phyloP scores from a whole-genome alignment of 2,113 vertebrate genomes.

The Chelonoidis abingdonii region DNA sequence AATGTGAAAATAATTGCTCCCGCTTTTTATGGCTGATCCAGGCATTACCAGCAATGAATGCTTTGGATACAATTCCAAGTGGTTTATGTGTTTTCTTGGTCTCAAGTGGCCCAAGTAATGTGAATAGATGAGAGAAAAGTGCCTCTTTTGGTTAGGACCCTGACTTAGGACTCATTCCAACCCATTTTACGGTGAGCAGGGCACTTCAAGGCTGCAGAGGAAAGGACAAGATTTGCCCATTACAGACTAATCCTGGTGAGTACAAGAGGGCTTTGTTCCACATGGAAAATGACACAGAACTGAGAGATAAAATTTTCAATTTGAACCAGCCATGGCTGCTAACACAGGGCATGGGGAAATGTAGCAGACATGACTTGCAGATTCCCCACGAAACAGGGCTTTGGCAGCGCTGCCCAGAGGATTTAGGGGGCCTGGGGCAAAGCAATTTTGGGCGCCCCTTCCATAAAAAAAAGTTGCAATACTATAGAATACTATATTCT shows the following conservation, averaged over 20 bases:
- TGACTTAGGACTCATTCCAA: neutral
- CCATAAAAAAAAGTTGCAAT: too few species aligned
- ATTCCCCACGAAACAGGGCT: neutral
- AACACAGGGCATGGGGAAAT: neutral
- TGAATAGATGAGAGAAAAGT: neutral
- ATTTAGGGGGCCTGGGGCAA: too few species aligned
- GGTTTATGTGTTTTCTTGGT: neutral
- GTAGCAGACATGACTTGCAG: neutral
- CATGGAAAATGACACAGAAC: neutral
- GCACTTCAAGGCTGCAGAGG: neutral
- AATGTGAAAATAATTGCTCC: neutral
- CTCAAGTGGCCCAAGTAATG: neutral
- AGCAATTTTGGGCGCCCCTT: too few species aligned
- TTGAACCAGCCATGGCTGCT: neutral
- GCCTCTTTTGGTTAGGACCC: neutral
- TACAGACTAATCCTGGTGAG: neutral
- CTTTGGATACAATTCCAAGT: neutral
- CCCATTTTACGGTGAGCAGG: neutral
- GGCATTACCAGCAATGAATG: accelerated
- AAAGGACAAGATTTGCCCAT: neutral
- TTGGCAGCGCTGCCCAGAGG: neutral
- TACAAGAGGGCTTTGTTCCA: neutral
- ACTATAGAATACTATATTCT: too few species aligned
- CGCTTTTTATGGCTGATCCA: neutral
- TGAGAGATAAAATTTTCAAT: neutral